Evolutionary conservation across 2,797 vertebrate genomes (phyloP).

Genomic region (Oryzias dopingdopingensis): DNA sequence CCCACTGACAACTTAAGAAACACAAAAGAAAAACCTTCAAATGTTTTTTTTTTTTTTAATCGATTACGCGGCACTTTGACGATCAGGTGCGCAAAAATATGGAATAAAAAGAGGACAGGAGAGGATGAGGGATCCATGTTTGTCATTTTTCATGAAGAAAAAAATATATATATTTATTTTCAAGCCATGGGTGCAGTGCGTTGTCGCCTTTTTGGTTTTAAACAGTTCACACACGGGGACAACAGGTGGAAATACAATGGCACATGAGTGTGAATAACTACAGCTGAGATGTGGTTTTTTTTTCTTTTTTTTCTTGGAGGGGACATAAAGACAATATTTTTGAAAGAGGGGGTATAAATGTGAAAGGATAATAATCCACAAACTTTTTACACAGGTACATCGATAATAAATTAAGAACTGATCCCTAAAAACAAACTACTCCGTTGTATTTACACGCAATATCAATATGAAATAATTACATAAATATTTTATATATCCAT

Average conservation of each 20-base stretch:
- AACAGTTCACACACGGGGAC: constrained; percentile 75
- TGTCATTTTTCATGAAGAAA: constrained; percentile 44
- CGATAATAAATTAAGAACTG: constrained; percentile 99
- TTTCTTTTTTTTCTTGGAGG: constrained; percentile 37
- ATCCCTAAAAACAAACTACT: constrained; percentile 92
- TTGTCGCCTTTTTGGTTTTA: constrained; percentile 70
- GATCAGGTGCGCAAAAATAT: constrained; percentile 72
- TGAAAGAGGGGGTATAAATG: constrained; percentile 74
- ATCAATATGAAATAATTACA: constrained; percentile 99
- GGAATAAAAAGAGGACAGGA: constrained; percentile 75
- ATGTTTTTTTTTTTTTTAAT: constrained; percentile 66
- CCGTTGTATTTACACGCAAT: constrained; percentile 97
- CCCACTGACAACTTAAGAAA: constrained; percentile 85
- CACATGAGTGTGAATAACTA: constrained; percentile 76
- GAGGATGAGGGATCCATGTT: constrained; percentile 42
- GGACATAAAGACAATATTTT: constrained; percentile 65
- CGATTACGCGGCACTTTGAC: constrained; percentile 78
- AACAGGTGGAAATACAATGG: constrained; percentile 79
- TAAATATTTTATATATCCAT: constrained; percentile 99
- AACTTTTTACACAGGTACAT: constrained; percentile 91
- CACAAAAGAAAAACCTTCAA: constrained; percentile 86
- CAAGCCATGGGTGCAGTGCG: constrained; percentile 81
- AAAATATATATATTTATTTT: constrained; percentile 29
- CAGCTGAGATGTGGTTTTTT: constrained; percentile 44
- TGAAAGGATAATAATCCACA: constrained; percentile 80